Conservation (phyloP, 1,140 invertebrate species). For the Homarus americanus region DNA sequence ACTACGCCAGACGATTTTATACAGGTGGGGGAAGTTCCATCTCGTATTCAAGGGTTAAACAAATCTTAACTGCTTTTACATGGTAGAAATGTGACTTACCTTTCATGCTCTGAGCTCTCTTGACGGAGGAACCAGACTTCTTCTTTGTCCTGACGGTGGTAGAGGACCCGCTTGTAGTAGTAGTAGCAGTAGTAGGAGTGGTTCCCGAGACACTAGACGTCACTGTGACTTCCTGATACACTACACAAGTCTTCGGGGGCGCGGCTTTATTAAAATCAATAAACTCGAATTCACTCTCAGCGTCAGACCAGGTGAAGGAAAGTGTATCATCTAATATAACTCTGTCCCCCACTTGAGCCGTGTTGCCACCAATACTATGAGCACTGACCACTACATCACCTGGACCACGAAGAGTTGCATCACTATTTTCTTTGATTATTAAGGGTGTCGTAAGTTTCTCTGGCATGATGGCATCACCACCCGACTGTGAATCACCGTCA, state of each 20-base stretch:
- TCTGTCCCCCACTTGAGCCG: neutral
- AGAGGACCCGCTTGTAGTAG: neutral
- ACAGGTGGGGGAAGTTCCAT: too few relatives aligned
- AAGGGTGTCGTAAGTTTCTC: neutral
- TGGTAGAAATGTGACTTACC: too few relatives aligned
- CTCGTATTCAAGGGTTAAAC: too few relatives aligned
- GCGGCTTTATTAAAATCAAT: conserved; percentile 63
- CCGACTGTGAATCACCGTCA: neutral
- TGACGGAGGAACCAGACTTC: conserved; percentile 27
- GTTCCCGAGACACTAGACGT: neutral
- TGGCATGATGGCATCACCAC: neutral
- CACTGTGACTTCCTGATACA: conserved; percentile 39
- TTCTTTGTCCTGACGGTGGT: conserved; percentile 18
- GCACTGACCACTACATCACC: neutral
- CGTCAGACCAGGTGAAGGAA: conserved; percentile 65
- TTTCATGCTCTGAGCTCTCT: conserved; percentile 69
- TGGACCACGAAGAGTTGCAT: neutral
- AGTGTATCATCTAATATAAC: conserved; percentile 27
- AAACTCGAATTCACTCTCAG: conserved; percentile 69
- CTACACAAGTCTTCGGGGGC: conserved; percentile 64
- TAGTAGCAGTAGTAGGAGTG: conserved; percentile 37
- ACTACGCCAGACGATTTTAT: too few relatives aligned
- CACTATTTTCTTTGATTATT: conserved; percentile 21
- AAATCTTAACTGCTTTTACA: too few relatives aligned
- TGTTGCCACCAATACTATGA: neutral